Evolutionary conservation across 2,888 invertebrate genomes (phyloP).

Genomic region (Phyllotreta cruciferae): DNA sequence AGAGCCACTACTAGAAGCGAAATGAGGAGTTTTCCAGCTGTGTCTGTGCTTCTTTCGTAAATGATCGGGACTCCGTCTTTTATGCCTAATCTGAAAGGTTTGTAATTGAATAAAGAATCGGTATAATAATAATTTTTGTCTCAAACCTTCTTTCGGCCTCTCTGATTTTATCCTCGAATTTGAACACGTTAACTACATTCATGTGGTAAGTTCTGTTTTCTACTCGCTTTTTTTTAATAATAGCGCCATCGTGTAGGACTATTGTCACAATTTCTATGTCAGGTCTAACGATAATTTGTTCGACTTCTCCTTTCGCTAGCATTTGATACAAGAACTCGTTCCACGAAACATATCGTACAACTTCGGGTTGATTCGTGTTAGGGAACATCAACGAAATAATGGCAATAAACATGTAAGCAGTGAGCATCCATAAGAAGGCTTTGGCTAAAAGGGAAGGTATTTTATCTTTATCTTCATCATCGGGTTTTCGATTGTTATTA

Average conservation of each 20-base stretch:
- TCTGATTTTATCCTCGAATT: slow-evolving; percentile 90
- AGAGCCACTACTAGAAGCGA: slow-evolving; percentile 73
- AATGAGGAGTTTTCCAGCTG: slow-evolving; percentile 74
- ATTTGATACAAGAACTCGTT: slow-evolving; percentile 96
- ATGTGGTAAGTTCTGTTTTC: slow-evolving; percentile 78
- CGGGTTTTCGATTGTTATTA: slow-evolving; percentile 48
- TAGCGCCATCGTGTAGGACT: slow-evolving; percentile 82
- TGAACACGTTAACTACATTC: slow-evolving; percentile 83
- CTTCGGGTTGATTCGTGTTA: slow-evolving; percentile 76
- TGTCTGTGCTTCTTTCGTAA: slow-evolving; percentile 81
- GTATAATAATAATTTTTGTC: no score
- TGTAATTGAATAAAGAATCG: not conserved
- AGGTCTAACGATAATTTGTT: slow-evolving; percentile 83
- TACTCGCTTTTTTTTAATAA: slow-evolving; percentile 80
- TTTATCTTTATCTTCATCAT: slow-evolving; percentile 73
- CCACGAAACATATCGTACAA: slow-evolving; percentile 89
- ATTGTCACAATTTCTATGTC: slow-evolving; percentile 87
- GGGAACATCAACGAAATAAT: slow-evolving; percentile 76
- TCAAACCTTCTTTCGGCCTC: slow-evolving; percentile 72
- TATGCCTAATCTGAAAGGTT: slow-evolving; percentile 69
- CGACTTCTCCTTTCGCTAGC: slow-evolving; percentile 93
- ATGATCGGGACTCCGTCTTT: slow-evolving; percentile 82
- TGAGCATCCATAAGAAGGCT: slow-evolving; percentile 80
- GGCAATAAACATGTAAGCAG: slow-evolving; percentile 77
- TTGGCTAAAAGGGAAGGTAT: slow-evolving; percentile 76